Evolutionary conservation across 64 coral and sea anemone species (phyloP).

Genomic region (Stichodactyla mertensii): DNA sequence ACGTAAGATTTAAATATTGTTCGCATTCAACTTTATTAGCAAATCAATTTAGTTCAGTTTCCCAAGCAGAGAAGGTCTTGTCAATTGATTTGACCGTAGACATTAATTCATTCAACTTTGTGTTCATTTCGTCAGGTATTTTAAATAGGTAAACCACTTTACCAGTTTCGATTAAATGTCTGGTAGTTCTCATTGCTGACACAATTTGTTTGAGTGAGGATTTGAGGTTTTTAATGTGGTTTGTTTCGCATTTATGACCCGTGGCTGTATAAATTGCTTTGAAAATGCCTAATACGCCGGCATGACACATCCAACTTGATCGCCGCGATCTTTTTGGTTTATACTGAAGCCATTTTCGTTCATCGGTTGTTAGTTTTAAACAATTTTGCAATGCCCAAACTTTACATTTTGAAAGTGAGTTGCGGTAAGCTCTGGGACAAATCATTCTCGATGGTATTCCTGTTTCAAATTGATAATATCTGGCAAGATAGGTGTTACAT

Average conservation of each 20-base stretch:
- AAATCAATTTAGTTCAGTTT: too few relatives aligned
- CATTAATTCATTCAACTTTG: constrained; percentile 2
- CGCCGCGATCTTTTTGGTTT: neutral
- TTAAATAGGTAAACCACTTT: neutral
- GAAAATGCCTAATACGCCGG: constrained; percentile 3
- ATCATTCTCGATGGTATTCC: constrained; percentile 6
- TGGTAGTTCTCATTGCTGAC: constrained; percentile 3
- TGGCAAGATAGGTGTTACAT: constrained; percentile 27
- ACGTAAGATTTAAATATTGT: too few relatives aligned
- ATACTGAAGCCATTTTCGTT: neutral
- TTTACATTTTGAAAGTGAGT: constrained; percentile 14
- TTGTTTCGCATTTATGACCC: neutral
- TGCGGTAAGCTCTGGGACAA: neutral
- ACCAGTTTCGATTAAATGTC: neutral
- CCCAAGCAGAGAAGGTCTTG: neutral
- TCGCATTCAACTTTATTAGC: too few relatives aligned
- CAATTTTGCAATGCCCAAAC: neutral
- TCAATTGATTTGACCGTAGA: neutral
- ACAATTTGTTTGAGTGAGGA: neutral
- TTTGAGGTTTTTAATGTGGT: neutral
- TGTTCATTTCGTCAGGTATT: neutral
- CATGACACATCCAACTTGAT: constrained; percentile 2
- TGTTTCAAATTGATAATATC: constrained; percentile 34
- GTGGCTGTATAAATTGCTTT: neutral
- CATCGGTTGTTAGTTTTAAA: neutral